These are phyloP conservation scores for Ligdia adustata DNA, from an alignment of 2,888 invertebrate species.

Conservation along the genomic window DNA sequence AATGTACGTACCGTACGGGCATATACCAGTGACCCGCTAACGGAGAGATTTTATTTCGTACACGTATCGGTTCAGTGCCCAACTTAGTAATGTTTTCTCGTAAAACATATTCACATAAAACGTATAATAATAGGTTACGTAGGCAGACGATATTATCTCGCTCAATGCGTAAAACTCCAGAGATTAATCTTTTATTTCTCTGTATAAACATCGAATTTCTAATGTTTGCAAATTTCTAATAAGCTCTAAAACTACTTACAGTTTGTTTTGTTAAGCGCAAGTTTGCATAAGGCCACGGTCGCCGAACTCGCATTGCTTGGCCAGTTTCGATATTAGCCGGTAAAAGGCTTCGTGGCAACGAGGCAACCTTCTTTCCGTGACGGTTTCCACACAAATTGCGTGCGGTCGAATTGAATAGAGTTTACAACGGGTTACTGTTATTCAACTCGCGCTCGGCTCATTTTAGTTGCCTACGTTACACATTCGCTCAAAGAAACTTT, in stretches of 20 bases:
- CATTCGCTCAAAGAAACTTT: slow-evolving; percentile 31
- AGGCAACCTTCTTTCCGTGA: slow-evolving; percentile 40
- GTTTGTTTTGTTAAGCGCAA: slow-evolving; percentile 42
- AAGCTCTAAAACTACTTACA: slow-evolving; percentile 26
- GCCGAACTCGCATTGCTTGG: slow-evolving; percentile 43
- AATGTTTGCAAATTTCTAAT: slow-evolving; percentile 45
- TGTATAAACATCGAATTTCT: slow-evolving; percentile 38
- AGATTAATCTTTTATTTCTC: slow-evolving; percentile 33
- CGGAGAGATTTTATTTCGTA: slow-evolving; percentile 11
- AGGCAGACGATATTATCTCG: slow-evolving; percentile 1
- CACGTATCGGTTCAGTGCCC: slow-evolving; percentile 8
- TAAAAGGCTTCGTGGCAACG: slow-evolving; percentile 33
- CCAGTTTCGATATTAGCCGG: slow-evolving; percentile 44
- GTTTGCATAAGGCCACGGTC: slow-evolving; percentile 58
- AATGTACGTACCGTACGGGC: slow-evolving; percentile 1
- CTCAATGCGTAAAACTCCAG: slow-evolving; percentile 25
- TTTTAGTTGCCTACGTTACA: slow-evolving; percentile 31
- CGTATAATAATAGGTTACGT: background rate
- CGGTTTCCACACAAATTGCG: slow-evolving; percentile 42
- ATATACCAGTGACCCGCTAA: slow-evolving; percentile 14
- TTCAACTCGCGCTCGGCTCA: slow-evolving; percentile 33
- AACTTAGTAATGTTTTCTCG: slow-evolving; percentile 4
- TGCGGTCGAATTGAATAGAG: slow-evolving; percentile 40
- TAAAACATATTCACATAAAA: slow-evolving; percentile 1
- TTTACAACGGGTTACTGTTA: slow-evolving; percentile 38